Evolutionary conservation across 2,888 invertebrate genomes (phyloP).

Genomic region (Steinernema hermaphroditum): DNA sequence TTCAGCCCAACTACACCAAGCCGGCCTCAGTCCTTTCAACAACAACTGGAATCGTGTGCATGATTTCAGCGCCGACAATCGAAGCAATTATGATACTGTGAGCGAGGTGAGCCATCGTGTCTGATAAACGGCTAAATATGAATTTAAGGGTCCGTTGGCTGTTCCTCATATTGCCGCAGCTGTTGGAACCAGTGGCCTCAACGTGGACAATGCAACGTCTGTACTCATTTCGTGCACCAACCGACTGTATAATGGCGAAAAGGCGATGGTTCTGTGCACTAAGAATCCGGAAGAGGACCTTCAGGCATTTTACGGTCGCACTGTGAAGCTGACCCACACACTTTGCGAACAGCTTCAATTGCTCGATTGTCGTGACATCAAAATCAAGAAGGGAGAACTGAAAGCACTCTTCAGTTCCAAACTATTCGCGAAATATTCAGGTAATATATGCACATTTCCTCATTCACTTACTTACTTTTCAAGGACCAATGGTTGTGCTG

Average conservation of each 20-base stretch:
- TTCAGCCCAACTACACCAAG: constrained; percentile 52
- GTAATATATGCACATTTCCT: no score
- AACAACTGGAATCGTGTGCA: constrained; percentile 55
- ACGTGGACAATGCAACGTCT: constrained; percentile 16
- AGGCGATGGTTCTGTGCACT: constrained; percentile 17
- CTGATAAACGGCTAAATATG: background rate
- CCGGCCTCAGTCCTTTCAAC: constrained; percentile 54
- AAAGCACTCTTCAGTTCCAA: constrained; percentile 3
- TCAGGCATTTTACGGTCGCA: background rate
- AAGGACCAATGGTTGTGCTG: constrained; percentile 6
- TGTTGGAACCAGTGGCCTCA: constrained; percentile 8
- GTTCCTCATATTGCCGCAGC: constrained; percentile 12
- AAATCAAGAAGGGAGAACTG: constrained; percentile 25
- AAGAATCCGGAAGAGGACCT: background rate
- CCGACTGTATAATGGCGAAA: background rate
- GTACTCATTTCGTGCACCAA: constrained; percentile 7
- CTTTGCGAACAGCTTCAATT: constrained; percentile 14
- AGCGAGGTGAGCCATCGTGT: background rate
- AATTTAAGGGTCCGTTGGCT: constrained; percentile 5
- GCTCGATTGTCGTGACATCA: constrained; percentile 11
- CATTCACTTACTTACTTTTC: background rate
- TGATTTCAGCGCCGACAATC: constrained; percentile 49
- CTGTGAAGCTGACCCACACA: constrained; percentile 13
- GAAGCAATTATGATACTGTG: constrained; percentile 8
- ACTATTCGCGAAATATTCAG: constrained; percentile 12